Evolutionary conservation across 2,888 invertebrate genomes (phyloP), one percentile per base, ranked within the genome.

Genomic region (Folsomia manolachei): DNA sequence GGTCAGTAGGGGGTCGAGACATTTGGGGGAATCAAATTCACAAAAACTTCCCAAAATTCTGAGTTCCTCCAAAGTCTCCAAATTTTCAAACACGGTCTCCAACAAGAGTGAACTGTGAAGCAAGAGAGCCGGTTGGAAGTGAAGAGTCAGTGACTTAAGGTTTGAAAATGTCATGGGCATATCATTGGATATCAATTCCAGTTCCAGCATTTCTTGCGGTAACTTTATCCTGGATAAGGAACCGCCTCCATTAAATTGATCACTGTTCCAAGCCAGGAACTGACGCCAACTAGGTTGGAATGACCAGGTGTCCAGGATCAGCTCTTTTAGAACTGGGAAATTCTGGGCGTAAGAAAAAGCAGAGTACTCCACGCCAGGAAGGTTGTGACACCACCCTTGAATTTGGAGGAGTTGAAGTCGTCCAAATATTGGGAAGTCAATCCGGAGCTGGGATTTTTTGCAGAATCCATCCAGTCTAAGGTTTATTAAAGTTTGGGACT

Each of bases 351-450:
- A 74, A 1, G 74, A 21, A 53, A 76, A 62, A 24, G 27, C 62
- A 2, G 71, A 63, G 26, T 74, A 63, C 21, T 63, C 60, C 25
- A 76, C 73, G 23, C 68, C 69, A 53, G 68, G 64, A 23, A 75
- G 64, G 51, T 64, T 65, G 25, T 63, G 51, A 39, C 72, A 72
- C 76, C 76, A 76, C n/a, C 73, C 75, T 19, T 76, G 76, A 14
- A 76, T 68, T 51, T 74, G 71, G 18, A 76, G 51, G 14, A 63
- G 11, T 18, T 61, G 39, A 11, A 25, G 19, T 11, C 65, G 27
- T 14, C 18, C n/a, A 0, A 76, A 23, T 27, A 1, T 7, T 1
- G 74, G 74, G 61, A 74, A 70, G 0, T 21, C 25, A 27, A 76
- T 71, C 68, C 72, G 63, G 69, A 67, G 67, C 61, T 69, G 27